A percentile compares a stretch with the other conserved stretches of the same genome.
phyloP scores from a whole-genome alignment of 1,140 invertebrate species.

The Drosophila malerkotliana region DNA sequence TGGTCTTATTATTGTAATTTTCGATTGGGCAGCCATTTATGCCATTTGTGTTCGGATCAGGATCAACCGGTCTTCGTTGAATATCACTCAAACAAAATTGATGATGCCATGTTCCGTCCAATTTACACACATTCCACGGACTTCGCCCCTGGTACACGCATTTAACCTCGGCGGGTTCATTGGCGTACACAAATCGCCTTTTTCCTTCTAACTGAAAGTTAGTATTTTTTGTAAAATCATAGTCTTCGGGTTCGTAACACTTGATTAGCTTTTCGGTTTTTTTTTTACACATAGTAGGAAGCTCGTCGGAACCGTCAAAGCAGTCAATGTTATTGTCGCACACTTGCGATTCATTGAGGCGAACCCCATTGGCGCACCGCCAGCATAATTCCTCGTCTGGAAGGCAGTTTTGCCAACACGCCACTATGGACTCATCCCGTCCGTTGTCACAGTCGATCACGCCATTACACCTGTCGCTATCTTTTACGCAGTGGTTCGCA shows the following conservation, averaged over 20 bases:
- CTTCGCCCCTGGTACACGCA: accelerated
- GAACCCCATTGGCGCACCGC: neutral
- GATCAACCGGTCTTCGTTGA: neutral
- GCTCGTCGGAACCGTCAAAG: neutral
- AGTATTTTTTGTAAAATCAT: no score
- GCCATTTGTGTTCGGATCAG: neutral
- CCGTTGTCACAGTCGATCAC: neutral
- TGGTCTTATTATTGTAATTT: neutral
- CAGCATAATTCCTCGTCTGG: neutral
- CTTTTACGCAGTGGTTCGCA: neutral
- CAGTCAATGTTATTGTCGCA: neutral
- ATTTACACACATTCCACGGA: neutral
- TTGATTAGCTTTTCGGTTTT: no score
- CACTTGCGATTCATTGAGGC: neutral
- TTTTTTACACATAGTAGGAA: neutral
- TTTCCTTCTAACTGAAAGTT: neutral
- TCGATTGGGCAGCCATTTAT: neutral
- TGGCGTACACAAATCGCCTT: neutral
- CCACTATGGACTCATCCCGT: neutral
- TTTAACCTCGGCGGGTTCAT: neutral
- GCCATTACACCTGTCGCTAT: neutral
- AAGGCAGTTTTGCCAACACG: neutral
- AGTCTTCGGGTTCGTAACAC: no score
- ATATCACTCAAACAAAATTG: neutral
- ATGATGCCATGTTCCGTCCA: neutral